Evolutionary conservation across 2,888 invertebrate species (phyloP), one percentile per base, ranked within the genome.

Genomic region (Eupithecia centaureata): DNA sequence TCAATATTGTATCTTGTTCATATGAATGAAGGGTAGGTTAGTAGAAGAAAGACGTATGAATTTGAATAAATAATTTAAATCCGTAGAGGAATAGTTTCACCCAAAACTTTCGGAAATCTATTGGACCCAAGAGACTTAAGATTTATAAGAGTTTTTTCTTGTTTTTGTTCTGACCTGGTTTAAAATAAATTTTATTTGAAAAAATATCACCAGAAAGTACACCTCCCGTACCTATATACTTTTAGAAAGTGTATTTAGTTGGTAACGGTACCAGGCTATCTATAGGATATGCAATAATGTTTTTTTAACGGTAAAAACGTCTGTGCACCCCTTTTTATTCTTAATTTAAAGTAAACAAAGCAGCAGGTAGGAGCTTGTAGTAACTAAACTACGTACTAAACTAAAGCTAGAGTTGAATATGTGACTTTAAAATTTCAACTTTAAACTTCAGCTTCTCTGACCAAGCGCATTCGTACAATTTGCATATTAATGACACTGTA

Each of bases 1-100:
- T 22, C 59, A 69, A 69, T 65, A 65, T 63, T 61, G 60, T 65
- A 59, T 58, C 47, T 30, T 63, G 63, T 66, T 63, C 56, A 62
- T 51, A 63, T 60, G 63, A 10, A 56, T 33, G 62, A 15, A 13
- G 38, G 25, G 22, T 52, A 10, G n/a, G 30, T 56, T 27, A 5
- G 52, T 54, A 54, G 10, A n/a, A n/a, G 38, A 10, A 8, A 8
- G 25, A 25, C 57, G 10, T 18, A 32, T 57, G 57, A 57, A 57
- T 57, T 22, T n/a, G 5, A 57, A 57, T 32, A 10, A 22, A 32
- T 18, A 57, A 57, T 22, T 33, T 8, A 57, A 57, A 33, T 12
- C 18, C 22, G 1, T 22, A 18, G 18, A 18, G 57, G 18, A 32
- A 32, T 32, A 15, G 32, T n/a, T 57, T 57, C 12, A 22, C 47